Evolutionary conservation across 2,797 vertebrate species (phyloP).

Genomic region (Lepus townsendii): DNA sequence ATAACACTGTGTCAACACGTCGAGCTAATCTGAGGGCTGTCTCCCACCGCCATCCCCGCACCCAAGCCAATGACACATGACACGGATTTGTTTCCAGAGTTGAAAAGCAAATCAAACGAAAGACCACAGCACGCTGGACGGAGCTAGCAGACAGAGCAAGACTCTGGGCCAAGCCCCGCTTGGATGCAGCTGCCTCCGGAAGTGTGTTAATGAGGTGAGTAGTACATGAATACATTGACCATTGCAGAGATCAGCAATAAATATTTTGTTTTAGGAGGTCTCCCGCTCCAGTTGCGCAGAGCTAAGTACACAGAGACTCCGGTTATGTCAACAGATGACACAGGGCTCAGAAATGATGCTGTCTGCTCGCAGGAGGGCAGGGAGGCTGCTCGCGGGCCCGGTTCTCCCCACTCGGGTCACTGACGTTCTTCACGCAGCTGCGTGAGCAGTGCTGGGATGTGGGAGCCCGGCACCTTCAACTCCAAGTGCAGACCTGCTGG

Average conservation of each 20-base stretch:
- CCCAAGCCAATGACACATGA: constrained; percentile 54
- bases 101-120: constrained; percentile 63
- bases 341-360: constrained; percentile 48
- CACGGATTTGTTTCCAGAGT: constrained; percentile 62
- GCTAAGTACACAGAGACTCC: constrained; percentile 63
- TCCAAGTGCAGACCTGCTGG: background rate
- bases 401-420: background rate
- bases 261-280: constrained; percentile 77
- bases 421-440: background rate
- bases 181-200: constrained; percentile 5
- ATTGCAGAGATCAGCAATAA: constrained; percentile 73
- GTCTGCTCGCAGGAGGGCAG: background rate
- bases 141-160: background rate
- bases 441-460: constrained; percentile 15
- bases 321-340: constrained; percentile 73
- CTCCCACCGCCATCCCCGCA: constrained; percentile 64
- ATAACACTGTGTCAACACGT: constrained; percentile 76
- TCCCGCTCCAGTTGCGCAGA: constrained; percentile 54
- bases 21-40: constrained; percentile 71
- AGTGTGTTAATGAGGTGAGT: constrained; percentile 68
- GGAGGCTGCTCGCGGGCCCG: background rate
- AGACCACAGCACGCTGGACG: background rate
- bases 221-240: constrained; percentile 60
- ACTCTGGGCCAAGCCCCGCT: background rate
- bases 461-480: background rate